phyloP scores from a whole-genome alignment of 1,140 invertebrate genomes.

The Lordiphosa collinella region DNA sequence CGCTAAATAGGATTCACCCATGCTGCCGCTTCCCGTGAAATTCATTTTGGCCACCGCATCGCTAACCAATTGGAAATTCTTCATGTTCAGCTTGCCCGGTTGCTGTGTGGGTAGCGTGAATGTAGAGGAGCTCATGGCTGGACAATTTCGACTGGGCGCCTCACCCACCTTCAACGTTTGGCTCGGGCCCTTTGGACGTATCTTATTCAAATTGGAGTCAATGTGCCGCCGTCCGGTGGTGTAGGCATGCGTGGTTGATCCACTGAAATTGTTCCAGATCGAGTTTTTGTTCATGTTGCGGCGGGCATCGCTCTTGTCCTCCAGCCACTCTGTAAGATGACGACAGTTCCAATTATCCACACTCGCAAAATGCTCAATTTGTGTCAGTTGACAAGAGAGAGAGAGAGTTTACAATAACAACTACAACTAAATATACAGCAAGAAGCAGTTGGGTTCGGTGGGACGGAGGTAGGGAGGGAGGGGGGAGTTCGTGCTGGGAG shows the following conservation, averaged over 20 bases:
- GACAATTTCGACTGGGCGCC: conserved; percentile 61
- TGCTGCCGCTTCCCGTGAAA: conserved; percentile 81
- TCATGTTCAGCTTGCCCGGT: conserved; percentile 93
- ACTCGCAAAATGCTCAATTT: background rate
- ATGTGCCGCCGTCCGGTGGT: conserved; percentile 87
- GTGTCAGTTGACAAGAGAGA: background rate
- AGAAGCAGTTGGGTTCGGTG: background rate
- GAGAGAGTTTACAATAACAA: background rate
- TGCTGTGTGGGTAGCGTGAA: conserved; percentile 82
- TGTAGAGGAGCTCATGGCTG: conserved; percentile 64
- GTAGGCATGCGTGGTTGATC: conserved; percentile 85
- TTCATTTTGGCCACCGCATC: conserved; percentile 89
- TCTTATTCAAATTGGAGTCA: conserved; percentile 81
- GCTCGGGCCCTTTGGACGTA: conserved; percentile 86
- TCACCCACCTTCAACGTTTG: conserved; percentile 88
- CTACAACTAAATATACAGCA: background rate
- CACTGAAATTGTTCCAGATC: conserved; percentile 83
- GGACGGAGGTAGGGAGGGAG: background rate
- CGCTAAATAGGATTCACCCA: conserved; percentile 68
- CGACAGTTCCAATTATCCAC: conserved; percentile 22
- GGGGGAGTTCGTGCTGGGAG: background rate
- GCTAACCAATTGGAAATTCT: conserved; percentile 92
- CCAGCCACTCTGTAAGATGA: conserved; percentile 69
- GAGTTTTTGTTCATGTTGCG: conserved; percentile 79
- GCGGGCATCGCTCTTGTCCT: conserved; percentile 72